A percentile compares a stretch with the other conserved stretches of the same genome.
Evolutionary conservation across 1,140 invertebrate genomes (phyloP).

Genomic region (Araneus ventricosus): DNA sequence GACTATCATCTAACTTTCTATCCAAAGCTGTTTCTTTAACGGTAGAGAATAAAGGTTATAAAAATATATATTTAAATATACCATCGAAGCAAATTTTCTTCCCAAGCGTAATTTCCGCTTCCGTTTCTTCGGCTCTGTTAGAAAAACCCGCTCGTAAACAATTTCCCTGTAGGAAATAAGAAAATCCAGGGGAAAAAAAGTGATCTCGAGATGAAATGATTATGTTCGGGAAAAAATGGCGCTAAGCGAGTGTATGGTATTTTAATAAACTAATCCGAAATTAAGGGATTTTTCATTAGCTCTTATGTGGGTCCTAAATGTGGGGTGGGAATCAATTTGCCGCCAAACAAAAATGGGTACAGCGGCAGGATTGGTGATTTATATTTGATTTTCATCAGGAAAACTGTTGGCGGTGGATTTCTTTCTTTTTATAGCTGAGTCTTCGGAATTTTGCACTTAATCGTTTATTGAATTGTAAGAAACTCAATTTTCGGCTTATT

Average conservation of each 20-base stretch:
- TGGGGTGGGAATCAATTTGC: no score
- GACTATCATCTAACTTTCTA: no score
- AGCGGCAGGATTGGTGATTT: neutral
- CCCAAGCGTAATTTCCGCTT: neutral
- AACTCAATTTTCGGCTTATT: neutral
- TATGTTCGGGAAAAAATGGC: neutral
- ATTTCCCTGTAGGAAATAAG: neutral
- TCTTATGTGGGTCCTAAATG: fast-evolving
- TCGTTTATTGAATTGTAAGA: neutral
- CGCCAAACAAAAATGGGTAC: neutral
- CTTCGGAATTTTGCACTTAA: neutral
- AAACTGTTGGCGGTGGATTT: neutral
- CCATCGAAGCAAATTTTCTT: neutral
- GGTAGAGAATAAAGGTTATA: neutral
- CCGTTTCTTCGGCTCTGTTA: neutral
- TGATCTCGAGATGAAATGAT: no score
- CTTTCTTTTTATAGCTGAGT: neutral
- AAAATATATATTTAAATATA: neutral
- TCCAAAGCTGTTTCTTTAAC: neutral
- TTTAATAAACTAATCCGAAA: neutral
- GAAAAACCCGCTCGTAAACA: neutral
- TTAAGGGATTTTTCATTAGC: neutral
- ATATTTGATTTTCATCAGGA: neutral
- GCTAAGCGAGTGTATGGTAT: neutral
- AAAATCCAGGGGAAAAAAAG: neutral